Base-by-base conservation (phyloP, 2,888 invertebrate species). In the Eristalis tenax region DNA sequence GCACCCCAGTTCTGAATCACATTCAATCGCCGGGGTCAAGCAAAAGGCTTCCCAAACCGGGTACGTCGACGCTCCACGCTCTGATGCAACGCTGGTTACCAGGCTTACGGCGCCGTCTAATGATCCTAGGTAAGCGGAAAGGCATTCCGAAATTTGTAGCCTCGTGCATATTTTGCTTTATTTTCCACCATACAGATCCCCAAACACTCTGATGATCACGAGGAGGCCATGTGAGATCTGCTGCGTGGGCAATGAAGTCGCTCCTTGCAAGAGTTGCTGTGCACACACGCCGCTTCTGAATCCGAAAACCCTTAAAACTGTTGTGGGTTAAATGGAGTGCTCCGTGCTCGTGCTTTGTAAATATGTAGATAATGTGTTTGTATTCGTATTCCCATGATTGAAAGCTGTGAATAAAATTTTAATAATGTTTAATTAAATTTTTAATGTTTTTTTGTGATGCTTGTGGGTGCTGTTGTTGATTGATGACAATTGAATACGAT, bases 181-280 rank as follows among this genome's bases (percentile, higher is more conserved):
- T n/a, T 50, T 26, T 70, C 59, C 15, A 13, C 15, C n/a, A n/a
- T 4, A 13, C 18, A 69, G 69, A 5, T 35, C 69, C 11, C 4
- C n/a, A 11, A 35, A 59, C 59, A 28, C 26, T 4, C 11, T 63
- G 18, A 22, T 63, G 28, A 73, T 43, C 6, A 43, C 43, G 8
- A 61, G 18, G 63, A 63, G 28, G n/a, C 43, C 73, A 0, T 73
- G 73, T 10, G 63, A 73, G 22, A 63, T 73, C 11, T 73, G 73
- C 32, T 73, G 73, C 43, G 13, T 43, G 1, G 40, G 8, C 11
- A 32, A 22, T 1, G 73, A 73, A 43, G 2, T 63, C 2, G 26
- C 15, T 8, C 73, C 73, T 0, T 73, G 73, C 13, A 22, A 11
- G n/a, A 50, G 43, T 6, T 73, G 73, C 38, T 73, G 59, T 26